Evolutionary conservation across 2,888 invertebrate genomes (phyloP).

Genomic region (Troilus luridus): DNA sequence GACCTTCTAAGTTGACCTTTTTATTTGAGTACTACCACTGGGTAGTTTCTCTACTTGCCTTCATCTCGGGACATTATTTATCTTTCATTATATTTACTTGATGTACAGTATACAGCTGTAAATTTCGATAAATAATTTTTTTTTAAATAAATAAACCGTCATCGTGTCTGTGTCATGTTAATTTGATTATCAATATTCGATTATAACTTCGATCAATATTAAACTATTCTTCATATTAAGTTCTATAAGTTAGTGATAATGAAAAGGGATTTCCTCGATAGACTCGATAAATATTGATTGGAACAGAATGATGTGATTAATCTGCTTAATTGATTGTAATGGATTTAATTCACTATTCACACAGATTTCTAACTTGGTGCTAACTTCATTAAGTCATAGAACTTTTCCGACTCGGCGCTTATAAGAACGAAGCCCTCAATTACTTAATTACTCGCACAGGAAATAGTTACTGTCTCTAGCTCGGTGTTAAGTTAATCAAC

Average conservation of each 20-base stretch:
- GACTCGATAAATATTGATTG: neutral
- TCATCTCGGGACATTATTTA: too few species aligned
- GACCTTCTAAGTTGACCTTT: too few species aligned
- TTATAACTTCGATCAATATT: too few species aligned
- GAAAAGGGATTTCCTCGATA: neutral
- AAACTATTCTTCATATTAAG: too few species aligned
- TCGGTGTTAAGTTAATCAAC: neutral
- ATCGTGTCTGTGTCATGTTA: too few species aligned
- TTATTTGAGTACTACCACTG: too few species aligned
- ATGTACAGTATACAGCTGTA: too few species aligned
- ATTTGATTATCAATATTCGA: too few species aligned
- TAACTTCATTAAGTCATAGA: neutral
- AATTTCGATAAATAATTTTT: too few species aligned
- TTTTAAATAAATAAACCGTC: too few species aligned
- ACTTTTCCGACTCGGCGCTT: neutral
- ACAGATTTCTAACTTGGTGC: neutral
- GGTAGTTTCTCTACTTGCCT: too few species aligned
- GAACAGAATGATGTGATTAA: neutral
- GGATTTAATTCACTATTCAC: neutral
- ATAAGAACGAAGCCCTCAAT: neutral
- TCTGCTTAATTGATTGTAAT: neutral
- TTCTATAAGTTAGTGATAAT: neutral
- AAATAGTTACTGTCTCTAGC: neutral
- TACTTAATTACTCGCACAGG: neutral
- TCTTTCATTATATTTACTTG: too few species aligned